Conservation (phyloP, 2,888 invertebrate species). For the Tetanocera ferruginea region DNA sequence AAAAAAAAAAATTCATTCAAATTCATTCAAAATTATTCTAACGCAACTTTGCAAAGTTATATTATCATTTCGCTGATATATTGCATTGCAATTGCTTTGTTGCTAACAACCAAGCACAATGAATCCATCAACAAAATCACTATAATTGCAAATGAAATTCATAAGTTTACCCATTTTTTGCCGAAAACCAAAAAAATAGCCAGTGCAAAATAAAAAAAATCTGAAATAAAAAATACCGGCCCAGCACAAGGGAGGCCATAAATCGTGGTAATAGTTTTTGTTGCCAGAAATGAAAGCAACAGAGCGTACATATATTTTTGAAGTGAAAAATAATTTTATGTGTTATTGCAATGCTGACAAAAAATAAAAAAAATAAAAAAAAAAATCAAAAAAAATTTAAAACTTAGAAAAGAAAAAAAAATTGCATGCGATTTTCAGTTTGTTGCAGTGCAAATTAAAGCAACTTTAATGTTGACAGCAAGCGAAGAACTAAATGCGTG, state of each 20-base stretch:
- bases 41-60: too few relatives aligned
- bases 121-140: slow-evolving; percentile 38
- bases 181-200: slow-evolving; percentile 4
- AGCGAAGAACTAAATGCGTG: neutral
- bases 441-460: neutral
- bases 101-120: slow-evolving; percentile 2
- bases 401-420: neutral
- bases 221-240: neutral
- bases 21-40: too few relatives aligned
- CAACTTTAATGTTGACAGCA: slow-evolving; percentile 28
- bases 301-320: neutral
- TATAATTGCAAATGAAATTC: slow-evolving; percentile 22
- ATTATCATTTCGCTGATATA: too few relatives aligned
- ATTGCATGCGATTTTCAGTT: neutral
- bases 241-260: neutral
- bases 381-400: neutral
- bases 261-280: neutral
- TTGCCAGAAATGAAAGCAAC: neutral
- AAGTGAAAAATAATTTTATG: neutral
- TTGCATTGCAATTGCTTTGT: too few relatives aligned
- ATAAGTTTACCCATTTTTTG: slow-evolving; percentile 2
- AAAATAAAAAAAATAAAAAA: neutral
- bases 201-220: neutral
- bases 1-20: neutral
- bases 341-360: neutral